Evolutionary conservation across 2,113 vertebrate species (phyloP).

Genomic region (Axis porcinus): DNA sequence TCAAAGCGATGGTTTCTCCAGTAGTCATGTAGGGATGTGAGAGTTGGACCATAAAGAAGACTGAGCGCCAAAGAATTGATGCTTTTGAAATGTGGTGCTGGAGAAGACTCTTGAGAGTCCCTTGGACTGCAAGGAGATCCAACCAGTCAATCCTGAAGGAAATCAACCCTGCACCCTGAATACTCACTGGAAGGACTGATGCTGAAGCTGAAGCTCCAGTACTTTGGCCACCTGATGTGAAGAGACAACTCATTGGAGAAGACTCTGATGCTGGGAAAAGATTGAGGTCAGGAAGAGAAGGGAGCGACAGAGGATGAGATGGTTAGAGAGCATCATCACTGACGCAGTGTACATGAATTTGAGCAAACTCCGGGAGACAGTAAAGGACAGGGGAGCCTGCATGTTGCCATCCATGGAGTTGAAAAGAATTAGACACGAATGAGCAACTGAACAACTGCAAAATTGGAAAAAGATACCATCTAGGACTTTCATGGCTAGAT

Average conservation of each 20-base stretch:
- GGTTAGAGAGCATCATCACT: not conserved
- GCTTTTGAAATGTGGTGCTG: not conserved
- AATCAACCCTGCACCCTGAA: not conserved
- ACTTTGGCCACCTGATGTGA: not conserved
- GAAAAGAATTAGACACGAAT: not conserved
- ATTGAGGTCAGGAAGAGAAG: not conserved
- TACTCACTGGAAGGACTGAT: not conserved
- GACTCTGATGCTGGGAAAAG: not conserved
- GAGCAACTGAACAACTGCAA: not conserved
- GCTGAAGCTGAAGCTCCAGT: not conserved
- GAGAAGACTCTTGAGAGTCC: not conserved
- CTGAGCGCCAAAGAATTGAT: not conserved
- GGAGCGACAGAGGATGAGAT: not conserved
- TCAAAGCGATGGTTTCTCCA: not conserved
- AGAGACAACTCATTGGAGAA: not conserved
- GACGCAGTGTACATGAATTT: not conserved
- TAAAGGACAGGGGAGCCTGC: not conserved
- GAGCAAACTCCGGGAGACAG: not conserved
- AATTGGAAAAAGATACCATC: not conserved
- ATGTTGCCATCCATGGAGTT: not conserved
- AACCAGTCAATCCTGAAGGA: not conserved
- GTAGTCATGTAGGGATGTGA: not conserved
- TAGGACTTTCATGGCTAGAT: not conserved
- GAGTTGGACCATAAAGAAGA: not conserved
- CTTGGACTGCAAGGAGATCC: not conserved